A percentile compares a stretch with the other conserved stretches of the same genome.
These are phyloP conservation scores for Fistularia tabacaria DNA, from an alignment of 2,797 vertebrate species.

Conservation along the genomic window DNA sequence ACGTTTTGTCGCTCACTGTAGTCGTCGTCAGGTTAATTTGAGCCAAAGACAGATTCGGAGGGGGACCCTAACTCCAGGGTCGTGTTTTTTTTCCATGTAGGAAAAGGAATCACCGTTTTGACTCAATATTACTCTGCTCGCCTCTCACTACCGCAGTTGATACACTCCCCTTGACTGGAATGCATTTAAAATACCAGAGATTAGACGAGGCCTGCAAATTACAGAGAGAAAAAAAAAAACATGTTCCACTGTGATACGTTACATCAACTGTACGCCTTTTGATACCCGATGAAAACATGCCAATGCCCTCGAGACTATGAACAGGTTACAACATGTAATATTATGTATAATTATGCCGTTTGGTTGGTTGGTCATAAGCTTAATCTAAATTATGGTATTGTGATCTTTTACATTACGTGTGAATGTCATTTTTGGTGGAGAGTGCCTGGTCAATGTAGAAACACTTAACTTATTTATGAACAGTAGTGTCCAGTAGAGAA, in stretches of 20 bases:
- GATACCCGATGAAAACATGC: slow-evolving; percentile 30
- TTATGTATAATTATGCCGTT: slow-evolving; percentile 36
- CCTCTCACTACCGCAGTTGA: slow-evolving; percentile 23
- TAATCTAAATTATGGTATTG: slow-evolving; percentile 56
- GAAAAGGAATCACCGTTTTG: slow-evolving; percentile 36
- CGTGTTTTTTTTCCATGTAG: slow-evolving; percentile 27
- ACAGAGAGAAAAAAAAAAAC: slow-evolving; percentile 26
- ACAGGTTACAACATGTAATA: slow-evolving; percentile 27
- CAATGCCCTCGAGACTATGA: slow-evolving; percentile 28
- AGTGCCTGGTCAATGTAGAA: slow-evolving; percentile 86
- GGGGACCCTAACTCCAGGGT: slow-evolving; percentile 6
- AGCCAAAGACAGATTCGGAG: slow-evolving; percentile 60
- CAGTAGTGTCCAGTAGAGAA: slow-evolving; percentile 82
- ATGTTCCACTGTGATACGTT: slow-evolving; percentile 41
- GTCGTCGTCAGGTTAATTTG: slow-evolving; percentile 48
- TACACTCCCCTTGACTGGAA: slow-evolving; percentile 61
- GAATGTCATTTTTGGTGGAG: slow-evolving; percentile 81
- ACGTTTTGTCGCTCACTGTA: slow-evolving; percentile 22
- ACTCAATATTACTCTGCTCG: slow-evolving; percentile 55
- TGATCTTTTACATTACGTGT: slow-evolving; percentile 73
- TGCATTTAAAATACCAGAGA: slow-evolving; percentile 54
- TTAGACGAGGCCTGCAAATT: slow-evolving; percentile 59
- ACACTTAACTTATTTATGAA: slow-evolving; percentile 94
- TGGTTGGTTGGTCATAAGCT: slow-evolving; percentile 25
- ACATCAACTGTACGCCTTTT: slow-evolving; percentile 32